Evolutionary conservation across 2,113 vertebrate genomes (phyloP), one percentile per base, ranked within the genome.

Genomic region (Alexandromys fortis): DNA sequence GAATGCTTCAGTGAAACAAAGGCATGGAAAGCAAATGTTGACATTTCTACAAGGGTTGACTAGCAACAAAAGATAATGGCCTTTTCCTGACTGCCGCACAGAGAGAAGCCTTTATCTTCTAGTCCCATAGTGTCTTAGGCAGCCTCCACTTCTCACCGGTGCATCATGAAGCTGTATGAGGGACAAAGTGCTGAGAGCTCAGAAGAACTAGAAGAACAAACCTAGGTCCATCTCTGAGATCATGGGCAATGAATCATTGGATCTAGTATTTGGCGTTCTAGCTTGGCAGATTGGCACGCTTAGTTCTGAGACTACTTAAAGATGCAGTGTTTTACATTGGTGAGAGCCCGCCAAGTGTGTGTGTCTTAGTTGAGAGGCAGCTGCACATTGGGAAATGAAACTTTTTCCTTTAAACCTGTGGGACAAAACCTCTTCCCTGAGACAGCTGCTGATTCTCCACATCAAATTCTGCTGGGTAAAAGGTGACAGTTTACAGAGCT

Each of bases 391-490:
- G 73, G 45, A 93, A 75, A 38, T 94, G 88, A 77, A 94, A 24
- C 3, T 86, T 72, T 52, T 12, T 49, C 4, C n/a, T 93, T 68
- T 70, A 19, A 89, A 61, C 86, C 42, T n/a, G 0, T 61, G 93
- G 38, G 4, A 19, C 78, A 73, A 12, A 92, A 90, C 45, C 2
- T 38, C 17, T 96, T 94, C 28, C 91, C 26, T 16, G 21, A 96
- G 93, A 82, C 77, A 96, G 79, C 63, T 96, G 42, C 91, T 97
- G 68, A 86, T 92, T 92, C 97, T 96, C 89, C 47, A 96, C 95
- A 83, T 94, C 78, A 96, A 79, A 91, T 8, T 72, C 24, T 85
- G 35, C 14, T 63, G 19, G 33, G 77, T 76, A 17, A 35, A 91
- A 85, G 30, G 6, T 22, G 33, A 55, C 12, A 96, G 67, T 92